Evolutionary conservation across 2,888 invertebrate genomes (phyloP), one percentile per base, ranked within the genome.

Genomic region (Nudaria mundana): DNA sequence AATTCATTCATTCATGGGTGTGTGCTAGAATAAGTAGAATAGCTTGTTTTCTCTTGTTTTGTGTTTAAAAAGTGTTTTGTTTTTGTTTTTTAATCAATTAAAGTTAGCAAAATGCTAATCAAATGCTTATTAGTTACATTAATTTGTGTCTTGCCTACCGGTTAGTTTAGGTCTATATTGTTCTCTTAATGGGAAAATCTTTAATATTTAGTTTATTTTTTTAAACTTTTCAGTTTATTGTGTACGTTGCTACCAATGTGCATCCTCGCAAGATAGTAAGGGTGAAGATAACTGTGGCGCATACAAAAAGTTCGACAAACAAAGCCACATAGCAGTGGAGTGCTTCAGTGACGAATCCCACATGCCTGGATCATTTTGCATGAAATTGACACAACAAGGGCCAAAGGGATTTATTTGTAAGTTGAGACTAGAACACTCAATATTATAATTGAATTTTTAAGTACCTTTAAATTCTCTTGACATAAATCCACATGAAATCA

Each of bases 341-440:
- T 98, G 98, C 76, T 96, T 94, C 69, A 97, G 95, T 70, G 97
- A 97, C 70, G 98, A 98, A 76, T 97, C 97, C 25, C 92, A 95
- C 54, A 95, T 96, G 86, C 98, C 98, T 13, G 98, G 98, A 5
- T 96, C 97, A 2, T 98, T 98, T 80, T 98, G 98, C 77, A 96
- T 98, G 91, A 98, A 98, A 88, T 91, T 96, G 14, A 95, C 96
- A 1, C 96, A 97, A 65, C 98, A 98, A 75, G 95, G 98, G 42
- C 98, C 98, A 0, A 93, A 94, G 74, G 97, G 97, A 50, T 97
- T 97, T 72, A 95, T 97, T 68, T 98, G 98, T 98, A 90, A 93
- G 96, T 93, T 33, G 7, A 1, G 11, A 32, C 11, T 30, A 16
- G 5, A 30, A 14, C 3, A 14, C 7, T 26, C 26, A 14, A 5